Base-by-base conservation (phyloP, 2,113 vertebrate genomes). In the Erythrocercus mccallii region DNA sequence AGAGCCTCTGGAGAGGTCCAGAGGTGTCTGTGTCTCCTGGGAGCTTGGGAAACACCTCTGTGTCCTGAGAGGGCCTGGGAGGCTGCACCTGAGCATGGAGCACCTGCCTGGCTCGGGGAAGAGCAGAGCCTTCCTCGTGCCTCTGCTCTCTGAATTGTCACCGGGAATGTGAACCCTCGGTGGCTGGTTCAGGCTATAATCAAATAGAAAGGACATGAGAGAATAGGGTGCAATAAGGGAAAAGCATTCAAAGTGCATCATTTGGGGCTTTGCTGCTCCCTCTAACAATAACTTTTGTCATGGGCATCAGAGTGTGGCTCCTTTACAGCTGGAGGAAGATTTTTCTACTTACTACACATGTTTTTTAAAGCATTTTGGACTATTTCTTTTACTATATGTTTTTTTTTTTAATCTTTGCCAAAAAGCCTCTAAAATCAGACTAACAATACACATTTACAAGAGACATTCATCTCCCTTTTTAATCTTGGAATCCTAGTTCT, bases 401-500 rank as follows among this genome's bases (percentile, higher is more conserved):
- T 90, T 23, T 45, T 51, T 54, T 70, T 65, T 62, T 69, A 82
- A 77, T 87, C 58, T 30, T 83, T 74, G 17, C 58, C 64, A 71
- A 77, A 93, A 25, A 66, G n/a, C 74, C 44, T 88, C 20, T 70
- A 73, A 94, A 96, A 81, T 93, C 71, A 86, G 54, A 62, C 58
- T 62, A 88, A 56, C 40, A 82, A 73, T 51, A 60, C 31, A 14
- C 37, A 91, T 96, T 96, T 95, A 92, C 79, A 90, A 83, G 79
- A 90, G 60, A 80, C 37, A 83, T 93, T 94, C 68, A 86, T 81
- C 90, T 92, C 40, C 28, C 28, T 81, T 95, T 82, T 92, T 96
- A 94, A 94, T 94, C 92, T 96, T 71, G 51, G 69, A 71, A 95
- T 90, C 42, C 14, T 86, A 86, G 71, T 64, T 88, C 60, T 88